phyloP scores from a whole-genome alignment of 2,888 invertebrate genomes.

The Pristionchus mayeri region DNA sequence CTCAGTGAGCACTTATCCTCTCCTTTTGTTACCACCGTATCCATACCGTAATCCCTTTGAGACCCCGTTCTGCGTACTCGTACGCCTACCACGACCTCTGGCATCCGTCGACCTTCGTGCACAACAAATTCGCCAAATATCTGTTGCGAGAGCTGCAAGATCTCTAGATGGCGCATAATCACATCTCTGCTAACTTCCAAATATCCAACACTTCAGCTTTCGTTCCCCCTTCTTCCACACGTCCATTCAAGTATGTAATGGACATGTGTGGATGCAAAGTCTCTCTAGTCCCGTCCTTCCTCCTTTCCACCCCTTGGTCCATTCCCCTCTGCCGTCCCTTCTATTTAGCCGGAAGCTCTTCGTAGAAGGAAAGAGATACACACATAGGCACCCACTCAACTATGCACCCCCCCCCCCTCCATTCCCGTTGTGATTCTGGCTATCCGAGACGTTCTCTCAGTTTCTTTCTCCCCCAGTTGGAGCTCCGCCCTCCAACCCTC shows the following conservation, averaged over 20 bases:
- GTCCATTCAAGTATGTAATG: slow-evolving; percentile 18
- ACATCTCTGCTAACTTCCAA: not conserved
- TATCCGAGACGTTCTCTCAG: not conserved
- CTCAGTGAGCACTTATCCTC: slow-evolving; percentile 56
- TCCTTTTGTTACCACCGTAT: no score
- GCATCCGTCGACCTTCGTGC: slow-evolving; percentile 70
- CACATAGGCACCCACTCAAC: not conserved
- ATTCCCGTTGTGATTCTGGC: not conserved
- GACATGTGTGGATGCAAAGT: slow-evolving; percentile 14
- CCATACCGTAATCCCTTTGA: slow-evolving; percentile 50
- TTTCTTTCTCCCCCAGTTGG: not conserved
- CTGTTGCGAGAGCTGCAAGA: slow-evolving; percentile 66
- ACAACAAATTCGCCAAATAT: slow-evolving; percentile 66
- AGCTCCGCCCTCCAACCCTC: not conserved
- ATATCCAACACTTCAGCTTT: no score
- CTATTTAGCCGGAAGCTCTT: slow-evolving; percentile 45
- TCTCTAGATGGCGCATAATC: slow-evolving; percentile 51
- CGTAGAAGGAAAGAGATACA: slow-evolving; percentile 1
- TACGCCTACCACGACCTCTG: slow-evolving; percentile 70
- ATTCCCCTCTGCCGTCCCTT: not conserved
- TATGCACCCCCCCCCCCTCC: not conserved
- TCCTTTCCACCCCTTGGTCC: not conserved
- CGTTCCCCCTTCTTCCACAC: not conserved
- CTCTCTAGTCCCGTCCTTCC: slow-evolving; percentile 10
- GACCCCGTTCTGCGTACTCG: slow-evolving; percentile 61